Conservation (phyloP, 2,113 vertebrate genomes). For the Struthidea cinerea region DNA sequence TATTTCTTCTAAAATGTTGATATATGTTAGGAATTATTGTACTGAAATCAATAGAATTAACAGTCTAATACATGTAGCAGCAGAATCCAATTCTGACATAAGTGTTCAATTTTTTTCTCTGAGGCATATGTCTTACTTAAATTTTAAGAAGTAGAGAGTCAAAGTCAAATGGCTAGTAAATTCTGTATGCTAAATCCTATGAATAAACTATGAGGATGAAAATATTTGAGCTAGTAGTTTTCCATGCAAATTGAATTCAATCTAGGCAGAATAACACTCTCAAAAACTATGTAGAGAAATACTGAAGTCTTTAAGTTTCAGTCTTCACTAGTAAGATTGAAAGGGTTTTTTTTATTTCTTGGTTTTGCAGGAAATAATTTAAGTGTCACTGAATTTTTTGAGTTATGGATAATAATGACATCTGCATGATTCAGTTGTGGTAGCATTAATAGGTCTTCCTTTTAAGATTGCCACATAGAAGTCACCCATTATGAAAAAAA, state of each 20-base stretch:
- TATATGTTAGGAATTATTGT: neutral
- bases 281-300: neutral
- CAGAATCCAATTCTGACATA: neutral
- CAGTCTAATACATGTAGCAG: neutral
- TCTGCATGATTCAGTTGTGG: neutral
- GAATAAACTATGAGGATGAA: neutral
- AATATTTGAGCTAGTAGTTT: neutral
- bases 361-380: neutral
- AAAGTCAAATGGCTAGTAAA: neutral
- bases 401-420: neutral
- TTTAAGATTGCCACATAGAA: neutral
- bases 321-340: neutral
- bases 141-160: neutral
- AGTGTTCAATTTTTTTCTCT: neutral
- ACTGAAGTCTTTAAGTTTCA: neutral
- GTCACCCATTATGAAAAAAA: neutral
- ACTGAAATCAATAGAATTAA: neutral
- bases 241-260: neutral
- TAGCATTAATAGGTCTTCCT: neutral
- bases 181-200: neutral
- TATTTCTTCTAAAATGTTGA: neutral
- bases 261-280: neutral
- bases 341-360: neutral
- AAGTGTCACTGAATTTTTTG: neutral
- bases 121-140: neutral